A percentile compares a stretch with the other conserved stretches of the same genome.
Evolutionary conservation across 1,140 invertebrate species (phyloP).

Genomic region (Drosophila mojavensis): DNA sequence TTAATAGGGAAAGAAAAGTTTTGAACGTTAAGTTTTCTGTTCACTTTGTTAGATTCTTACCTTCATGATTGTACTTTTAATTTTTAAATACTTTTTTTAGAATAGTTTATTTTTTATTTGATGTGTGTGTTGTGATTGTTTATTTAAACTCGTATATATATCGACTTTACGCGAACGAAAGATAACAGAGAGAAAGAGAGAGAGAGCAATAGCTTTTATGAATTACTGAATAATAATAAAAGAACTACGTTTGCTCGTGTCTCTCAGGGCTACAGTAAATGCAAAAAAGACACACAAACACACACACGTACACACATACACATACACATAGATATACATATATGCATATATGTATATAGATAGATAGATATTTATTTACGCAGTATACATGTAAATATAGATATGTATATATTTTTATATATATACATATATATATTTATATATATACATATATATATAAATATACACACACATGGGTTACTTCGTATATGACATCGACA

Average conservation of each 20-base stretch:
- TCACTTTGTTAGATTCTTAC: conserved; percentile 73
- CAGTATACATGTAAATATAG: conserved; percentile 16
- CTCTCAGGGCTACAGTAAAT: conserved; percentile 22
- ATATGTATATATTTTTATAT: conserved; percentile 25
- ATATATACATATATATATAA: conserved; percentile 23
- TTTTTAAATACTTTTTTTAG: conserved; percentile 41
- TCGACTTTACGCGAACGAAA: conserved; percentile 60
- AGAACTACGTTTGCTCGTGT: conserved; percentile 35
- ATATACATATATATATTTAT: neutral
- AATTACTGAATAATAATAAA: conserved; percentile 44
- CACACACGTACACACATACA: conserved; percentile 55
- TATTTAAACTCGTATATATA: conserved; percentile 26
- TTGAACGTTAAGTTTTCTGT: conserved; percentile 60
- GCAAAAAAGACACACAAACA: conserved; percentile 49
- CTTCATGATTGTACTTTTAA: conserved; percentile 66
- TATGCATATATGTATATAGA: neutral
- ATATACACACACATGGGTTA: conserved; percentile 17
- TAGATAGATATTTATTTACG: too few species aligned
- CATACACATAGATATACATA: conserved; percentile 31
- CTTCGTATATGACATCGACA: conserved; percentile 25
- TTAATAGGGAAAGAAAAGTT: conserved; percentile 32
- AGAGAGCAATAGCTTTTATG: conserved; percentile 31
- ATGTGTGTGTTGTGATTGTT: conserved; percentile 36
- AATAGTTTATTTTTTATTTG: conserved; percentile 19
- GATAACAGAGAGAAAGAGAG: conserved; percentile 47